phyloP scores from a whole-genome alignment of 1,140 invertebrate species.

The Chironomus striatipennis region DNA sequence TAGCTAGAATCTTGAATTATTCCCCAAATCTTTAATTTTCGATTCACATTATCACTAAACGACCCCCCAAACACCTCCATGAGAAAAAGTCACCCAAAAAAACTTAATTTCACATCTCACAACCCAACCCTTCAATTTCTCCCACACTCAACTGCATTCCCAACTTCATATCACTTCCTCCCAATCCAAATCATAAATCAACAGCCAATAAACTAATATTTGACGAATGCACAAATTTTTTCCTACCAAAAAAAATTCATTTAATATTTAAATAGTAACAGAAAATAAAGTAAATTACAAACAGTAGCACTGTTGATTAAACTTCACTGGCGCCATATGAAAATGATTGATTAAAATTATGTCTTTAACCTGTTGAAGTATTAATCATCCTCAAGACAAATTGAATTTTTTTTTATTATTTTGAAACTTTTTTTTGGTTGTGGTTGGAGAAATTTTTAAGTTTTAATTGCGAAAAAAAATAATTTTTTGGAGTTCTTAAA shows the following conservation, averaged over 20 bases:
- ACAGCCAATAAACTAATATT: not conserved
- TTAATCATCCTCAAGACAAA: not conserved
- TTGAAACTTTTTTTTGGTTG: too few species aligned
- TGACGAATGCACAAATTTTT: not conserved
- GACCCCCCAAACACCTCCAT: too few species aligned
- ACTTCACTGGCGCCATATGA: slow-evolving; percentile 5
- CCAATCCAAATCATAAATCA: not conserved
- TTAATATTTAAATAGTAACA: too few species aligned
- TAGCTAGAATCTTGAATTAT: too few species aligned
- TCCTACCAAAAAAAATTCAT: not conserved
- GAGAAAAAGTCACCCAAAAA: too few species aligned
- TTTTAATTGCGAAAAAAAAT: not conserved
- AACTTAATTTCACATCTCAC: too few species aligned
- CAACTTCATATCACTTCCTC: too few species aligned
- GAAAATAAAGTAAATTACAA: not conserved
- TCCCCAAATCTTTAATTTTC: too few species aligned
- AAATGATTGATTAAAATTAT: slow-evolving; percentile 4
- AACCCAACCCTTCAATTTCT: too few species aligned
- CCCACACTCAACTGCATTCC: too few species aligned
- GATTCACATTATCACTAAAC: too few species aligned
- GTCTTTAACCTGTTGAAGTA: slow-evolving; percentile 7
- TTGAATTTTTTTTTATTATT: not conserved
- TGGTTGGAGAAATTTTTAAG: not conserved
- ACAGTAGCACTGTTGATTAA: slow-evolving; percentile 12
- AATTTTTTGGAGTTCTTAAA: too few species aligned